Conservation (phyloP, 1,140 invertebrate species). For the Hyphantria cunea region DNA sequence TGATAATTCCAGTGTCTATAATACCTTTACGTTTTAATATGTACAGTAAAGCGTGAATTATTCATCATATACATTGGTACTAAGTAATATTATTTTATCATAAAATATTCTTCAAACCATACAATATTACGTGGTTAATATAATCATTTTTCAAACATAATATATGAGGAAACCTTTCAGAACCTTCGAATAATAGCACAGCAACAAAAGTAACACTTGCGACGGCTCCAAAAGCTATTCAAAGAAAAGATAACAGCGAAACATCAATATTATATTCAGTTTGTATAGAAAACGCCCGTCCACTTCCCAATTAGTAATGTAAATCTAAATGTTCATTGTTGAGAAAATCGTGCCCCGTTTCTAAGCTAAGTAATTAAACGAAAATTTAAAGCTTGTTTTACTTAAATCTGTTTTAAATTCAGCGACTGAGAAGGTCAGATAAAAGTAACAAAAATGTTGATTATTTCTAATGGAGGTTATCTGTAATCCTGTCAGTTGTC, state of each 20-base stretch:
- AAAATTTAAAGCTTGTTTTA: constrained; percentile 20
- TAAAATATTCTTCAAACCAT: no score
- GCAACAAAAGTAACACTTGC: neutral
- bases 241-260: neutral
- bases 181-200: neutral
- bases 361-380: constrained; percentile 18
- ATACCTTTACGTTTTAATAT: no score
- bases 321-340: constrained; percentile 13
- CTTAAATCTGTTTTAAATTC: constrained; percentile 16
- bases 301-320: constrained; percentile 1
- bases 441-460: constrained; percentile 8
- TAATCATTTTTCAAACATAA: no score
- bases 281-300: constrained; percentile 4
- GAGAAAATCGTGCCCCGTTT: constrained; percentile 10
- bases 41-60: no score
- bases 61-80: no score
- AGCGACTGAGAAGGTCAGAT: constrained; percentile 16
- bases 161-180: no score
- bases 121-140: no score
- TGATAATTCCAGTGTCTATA: no score
- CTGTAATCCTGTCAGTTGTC: neutral
- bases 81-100: no score
- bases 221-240: neutral
- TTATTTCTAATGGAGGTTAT: constrained; percentile 1
- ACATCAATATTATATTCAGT: neutral